Evolutionary conservation across 92 coral and sea anemone genomes (phyloP), one percentile per base, ranked within the genome.

Genomic region (Phenganax subtilis): DNA sequence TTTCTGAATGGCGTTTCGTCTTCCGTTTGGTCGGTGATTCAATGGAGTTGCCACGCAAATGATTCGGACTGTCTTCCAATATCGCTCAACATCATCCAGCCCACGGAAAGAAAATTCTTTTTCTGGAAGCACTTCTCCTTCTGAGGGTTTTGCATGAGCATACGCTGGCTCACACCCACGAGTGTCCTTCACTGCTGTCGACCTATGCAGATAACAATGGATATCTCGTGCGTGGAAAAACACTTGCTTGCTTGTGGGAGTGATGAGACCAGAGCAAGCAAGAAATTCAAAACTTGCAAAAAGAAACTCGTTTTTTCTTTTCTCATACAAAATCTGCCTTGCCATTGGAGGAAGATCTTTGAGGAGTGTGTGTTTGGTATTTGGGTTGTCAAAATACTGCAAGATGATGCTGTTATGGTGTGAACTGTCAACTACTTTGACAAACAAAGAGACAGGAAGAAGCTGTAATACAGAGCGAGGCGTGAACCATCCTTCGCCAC

Each of bases 41-140:
- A 92, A 81, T 15, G 90, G 92, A 16, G 98, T 93, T 27, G 89
- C 85, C 44, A 93, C 89, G 55, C 91, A 85, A 54, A 93, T 85
- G 61, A 82, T 88, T 75, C 88, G 87, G 10, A 91, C 75, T 51
- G 88, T 91, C 70, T 71, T 77, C 98, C 98, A 93, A 81, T 89
- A 93, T 14, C 71, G 69, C 83, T 86, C 85, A 29, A 93, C 89
- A 77, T 84, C 91, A 10, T 76, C 85, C 55, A 87, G 77, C 53
- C 81, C 75, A 3, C 88, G 61, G 71, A 93, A 93, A 54, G 88
- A 67, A 74, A 85, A 87, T 62, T 69, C 54, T n/a, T 80, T 85
- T 54, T 81, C 71, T 6, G 80, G 84, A 78, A 91, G 91, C 8
- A 84, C 64, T 11, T 58, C 51, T 29, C 86, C 91, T 3, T 62